A percentile compares a stretch with the other conserved stretches of the same genome.
These are phyloP conservation scores for Tapera naevia DNA, from an alignment of 2,797 vertebrate genomes.

Conservation along the genomic window DNA sequence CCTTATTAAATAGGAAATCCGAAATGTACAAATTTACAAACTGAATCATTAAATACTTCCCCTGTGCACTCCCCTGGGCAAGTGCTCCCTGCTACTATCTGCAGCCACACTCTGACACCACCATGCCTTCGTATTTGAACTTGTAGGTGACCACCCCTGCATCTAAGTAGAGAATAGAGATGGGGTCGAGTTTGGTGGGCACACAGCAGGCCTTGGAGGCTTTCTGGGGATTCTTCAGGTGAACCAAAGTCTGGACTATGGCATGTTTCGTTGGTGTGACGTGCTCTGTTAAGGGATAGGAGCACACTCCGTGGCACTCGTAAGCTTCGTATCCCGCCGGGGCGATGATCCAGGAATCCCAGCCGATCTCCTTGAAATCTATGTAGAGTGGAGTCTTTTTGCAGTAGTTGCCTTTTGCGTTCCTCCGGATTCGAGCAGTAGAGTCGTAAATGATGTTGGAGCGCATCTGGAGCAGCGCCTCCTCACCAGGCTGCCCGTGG, in stretches of 20 bases:
- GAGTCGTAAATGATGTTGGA: slow-evolving; percentile 97
- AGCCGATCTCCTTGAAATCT: slow-evolving; percentile 98
- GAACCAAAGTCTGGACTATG: slow-evolving; percentile 93
- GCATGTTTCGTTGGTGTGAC: slow-evolving; percentile 97
- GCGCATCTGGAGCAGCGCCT: slow-evolving; percentile 92
- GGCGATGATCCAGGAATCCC: slow-evolving; percentile 98
- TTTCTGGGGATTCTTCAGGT: slow-evolving; percentile 92
- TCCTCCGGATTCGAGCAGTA: slow-evolving; percentile 89
- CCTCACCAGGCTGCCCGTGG: slow-evolving; percentile 83
- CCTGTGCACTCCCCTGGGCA: background rate
- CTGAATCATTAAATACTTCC: slow-evolving; percentile 73
- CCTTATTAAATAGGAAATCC: slow-evolving; percentile 78
- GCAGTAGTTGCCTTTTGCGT: slow-evolving; percentile 94
- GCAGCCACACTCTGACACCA: slow-evolving; percentile 96
- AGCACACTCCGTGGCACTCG: slow-evolving; percentile 90
- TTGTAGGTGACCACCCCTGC: slow-evolving; percentile 97
- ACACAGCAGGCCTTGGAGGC: slow-evolving; percentile 93
- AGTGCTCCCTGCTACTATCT: slow-evolving; percentile 82
- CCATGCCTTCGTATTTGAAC: slow-evolving; percentile 98
- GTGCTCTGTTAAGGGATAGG: slow-evolving; percentile 91
- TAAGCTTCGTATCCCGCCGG: slow-evolving; percentile 92
- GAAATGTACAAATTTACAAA: slow-evolving; percentile 86
- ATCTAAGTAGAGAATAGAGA: slow-evolving; percentile 95
- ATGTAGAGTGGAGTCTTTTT: slow-evolving; percentile 92
- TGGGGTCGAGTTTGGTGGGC: slow-evolving; percentile 95